Conservation (phyloP, 2,888 invertebrate genomes). For the Cantharis lateralis region DNA sequence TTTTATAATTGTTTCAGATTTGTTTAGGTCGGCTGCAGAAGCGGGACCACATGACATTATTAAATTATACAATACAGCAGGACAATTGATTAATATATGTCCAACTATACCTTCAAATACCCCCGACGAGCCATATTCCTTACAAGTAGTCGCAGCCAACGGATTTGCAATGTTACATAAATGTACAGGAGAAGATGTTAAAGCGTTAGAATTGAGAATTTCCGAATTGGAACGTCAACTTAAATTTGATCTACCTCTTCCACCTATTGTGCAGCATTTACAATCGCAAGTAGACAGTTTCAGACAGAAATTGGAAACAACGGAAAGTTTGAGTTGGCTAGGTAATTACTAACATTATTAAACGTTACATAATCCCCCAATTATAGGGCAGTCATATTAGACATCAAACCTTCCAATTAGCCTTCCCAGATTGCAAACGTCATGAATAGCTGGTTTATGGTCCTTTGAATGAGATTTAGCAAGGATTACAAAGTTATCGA, state of each 20-base stretch:
- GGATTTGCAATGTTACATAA: constrained; percentile 54
- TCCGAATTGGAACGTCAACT: constrained; percentile 63
- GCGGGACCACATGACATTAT: constrained; percentile 70
- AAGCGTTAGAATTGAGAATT: constrained; percentile 62
- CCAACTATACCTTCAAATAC: constrained; percentile 63
- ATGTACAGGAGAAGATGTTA: constrained; percentile 58
- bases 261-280: constrained; percentile 61
- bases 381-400: too few species aligned
- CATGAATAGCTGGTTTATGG: too few species aligned
- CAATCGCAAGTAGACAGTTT: constrained; percentile 64
- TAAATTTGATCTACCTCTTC: constrained; percentile 60
- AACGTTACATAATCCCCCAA: too few species aligned
- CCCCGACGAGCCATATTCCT: constrained; percentile 59
- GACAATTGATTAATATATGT: constrained; percentile 67
- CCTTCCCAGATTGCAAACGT: too few species aligned
- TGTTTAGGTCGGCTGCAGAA: constrained; percentile 70
- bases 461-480: too few species aligned
- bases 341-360: constrained; percentile 53
- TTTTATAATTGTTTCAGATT: constrained; percentile 57
- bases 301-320: constrained; percentile 64
- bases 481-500: too few species aligned
- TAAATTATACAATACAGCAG: constrained; percentile 64
- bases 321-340: constrained; percentile 66
- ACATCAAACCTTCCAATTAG: too few species aligned
- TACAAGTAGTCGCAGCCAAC: constrained; percentile 54